phyloP scores from a whole-genome alignment of 1,140 invertebrate genomes.

The Polyergus mexicanus region DNA sequence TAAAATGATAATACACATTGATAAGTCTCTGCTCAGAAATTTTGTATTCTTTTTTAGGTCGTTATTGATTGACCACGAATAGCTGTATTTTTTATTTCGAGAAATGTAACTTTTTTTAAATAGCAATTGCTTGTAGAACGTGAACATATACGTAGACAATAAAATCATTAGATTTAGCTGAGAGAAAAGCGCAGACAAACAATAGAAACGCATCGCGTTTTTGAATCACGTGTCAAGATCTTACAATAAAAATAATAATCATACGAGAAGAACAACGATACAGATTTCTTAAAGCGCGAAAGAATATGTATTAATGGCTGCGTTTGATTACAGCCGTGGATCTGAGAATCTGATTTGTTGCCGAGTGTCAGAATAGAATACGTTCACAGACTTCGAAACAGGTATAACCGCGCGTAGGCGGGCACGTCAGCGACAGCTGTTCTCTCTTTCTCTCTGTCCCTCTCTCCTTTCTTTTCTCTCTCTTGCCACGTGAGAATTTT shows the following conservation, averaged over 20 bases:
- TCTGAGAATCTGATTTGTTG: slow-evolving; percentile 70
- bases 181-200: slow-evolving; percentile 20
- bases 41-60: background rate
- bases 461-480: slow-evolving; percentile 12
- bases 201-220: slow-evolving; percentile 18
- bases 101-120: background rate
- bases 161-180: slow-evolving; percentile 34
- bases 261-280: slow-evolving; percentile 17
- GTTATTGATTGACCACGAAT: slow-evolving; percentile 4
- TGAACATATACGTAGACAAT: slow-evolving; percentile 31
- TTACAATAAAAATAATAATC: slow-evolving; percentile 38
- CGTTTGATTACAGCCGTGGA: slow-evolving; percentile 67
- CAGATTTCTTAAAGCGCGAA: slow-evolving; percentile 56
- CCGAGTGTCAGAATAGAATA: slow-evolving; percentile 64
- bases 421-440: slow-evolving; percentile 68
- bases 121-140: background rate
- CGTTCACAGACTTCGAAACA: slow-evolving; percentile 61
- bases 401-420: slow-evolving; percentile 73
- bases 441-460: slow-evolving; percentile 38
- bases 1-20: background rate
- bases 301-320: slow-evolving; percentile 64
- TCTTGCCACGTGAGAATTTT: slow-evolving; percentile 72
- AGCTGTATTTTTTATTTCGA: background rate
- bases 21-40: background rate
- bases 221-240: slow-evolving; percentile 22